Percentiles rank a stretch among this genome's conserved stretches.
These are phyloP conservation scores for Conus betulinus DNA, from an alignment of 1,140 invertebrate species.

Conservation along the genomic window DNA sequence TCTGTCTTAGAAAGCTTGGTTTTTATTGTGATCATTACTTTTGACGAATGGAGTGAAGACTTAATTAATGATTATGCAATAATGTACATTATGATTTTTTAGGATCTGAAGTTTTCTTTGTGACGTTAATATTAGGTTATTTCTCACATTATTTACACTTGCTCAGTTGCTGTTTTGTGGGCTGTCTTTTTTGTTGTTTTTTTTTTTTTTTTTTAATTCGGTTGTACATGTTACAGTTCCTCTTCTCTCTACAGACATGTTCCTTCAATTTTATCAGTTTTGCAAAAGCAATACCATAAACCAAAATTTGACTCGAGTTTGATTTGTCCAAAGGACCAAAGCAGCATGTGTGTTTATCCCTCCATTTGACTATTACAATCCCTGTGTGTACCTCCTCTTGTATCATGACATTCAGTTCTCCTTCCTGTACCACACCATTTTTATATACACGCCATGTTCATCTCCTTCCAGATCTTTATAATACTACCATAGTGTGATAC, in stretches of 20 bases:
- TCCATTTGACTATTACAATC: neutral
- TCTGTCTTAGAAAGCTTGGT: neutral
- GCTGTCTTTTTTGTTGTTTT: too few species aligned
- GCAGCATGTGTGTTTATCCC: neutral
- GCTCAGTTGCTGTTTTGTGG: neutral
- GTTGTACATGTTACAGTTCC: neutral
- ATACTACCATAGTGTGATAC: neutral
- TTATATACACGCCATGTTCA: neutral
- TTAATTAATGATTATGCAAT: neutral
- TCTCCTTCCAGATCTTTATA: neutral
- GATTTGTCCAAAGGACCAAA: neutral
- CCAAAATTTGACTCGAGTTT: slow-evolving; percentile 1
- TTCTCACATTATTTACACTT: neutral
- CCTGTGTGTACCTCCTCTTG: too few species aligned
- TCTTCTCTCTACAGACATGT: neutral
- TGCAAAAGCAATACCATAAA: neutral
- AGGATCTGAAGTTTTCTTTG: neutral
- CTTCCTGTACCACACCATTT: too few species aligned
- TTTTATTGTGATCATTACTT: neutral
- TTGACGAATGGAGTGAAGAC: neutral
- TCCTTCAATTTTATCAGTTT: neutral
- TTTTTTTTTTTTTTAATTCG: too few species aligned
- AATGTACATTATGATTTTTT: neutral
- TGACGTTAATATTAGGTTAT: neutral
- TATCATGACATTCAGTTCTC: too few species aligned